Base-by-base conservation (phyloP, 2,797 vertebrate genomes). In the Poeciliopsis presidionis region DNA sequence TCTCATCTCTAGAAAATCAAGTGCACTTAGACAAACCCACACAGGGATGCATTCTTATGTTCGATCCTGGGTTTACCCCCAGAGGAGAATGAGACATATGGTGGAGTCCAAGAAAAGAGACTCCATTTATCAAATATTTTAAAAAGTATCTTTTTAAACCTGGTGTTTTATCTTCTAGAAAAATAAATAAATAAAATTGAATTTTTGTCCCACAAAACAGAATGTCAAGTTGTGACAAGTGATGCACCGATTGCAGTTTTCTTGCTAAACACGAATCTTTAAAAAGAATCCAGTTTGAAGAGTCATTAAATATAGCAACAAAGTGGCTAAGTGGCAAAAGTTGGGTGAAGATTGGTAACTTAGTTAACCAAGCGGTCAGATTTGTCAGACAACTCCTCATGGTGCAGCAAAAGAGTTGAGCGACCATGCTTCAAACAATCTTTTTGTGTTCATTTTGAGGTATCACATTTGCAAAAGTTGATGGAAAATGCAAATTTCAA, bases 21-120 rank as follows among this genome's bases (percentile, higher is more conserved):
- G 72, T 55, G 28, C 57, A 4, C 65, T 75, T 43, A 82, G 4
- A 73, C 51, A 11, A 46, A 81, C 4, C 16, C 70, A 43, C 16
- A 84, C 70, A 87, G 33, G 73, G 53, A 84, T 20, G 3, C 82
- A 86, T 80, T 85, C 78, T 80, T 85, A 67, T 67, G 78, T 79
- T 90, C 74, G 72, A 55, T 89, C 83, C 83, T 79, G 84, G 88
- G 83, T 88, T 91, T 92, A 79, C 85, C 91, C 90, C 88, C 81
- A 30, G 72, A n/a, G 22, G 74, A 83, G 65, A 84, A 77, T 43
- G 87, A 90, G 65, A 83, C 77, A 81, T 89, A 83, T 79, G 82
- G 88, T 84, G 81, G 75, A 74, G 87, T 30, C 2, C 36, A 41
- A 63, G 79, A 16, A 70, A 72, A 81, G 82, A 81, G 88, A 83